Percentiles rank a stretch among this genome's conserved stretches.
Evolutionary conservation across 2,888 invertebrate genomes (phyloP).

Genomic region (Germaria angustata): DNA sequence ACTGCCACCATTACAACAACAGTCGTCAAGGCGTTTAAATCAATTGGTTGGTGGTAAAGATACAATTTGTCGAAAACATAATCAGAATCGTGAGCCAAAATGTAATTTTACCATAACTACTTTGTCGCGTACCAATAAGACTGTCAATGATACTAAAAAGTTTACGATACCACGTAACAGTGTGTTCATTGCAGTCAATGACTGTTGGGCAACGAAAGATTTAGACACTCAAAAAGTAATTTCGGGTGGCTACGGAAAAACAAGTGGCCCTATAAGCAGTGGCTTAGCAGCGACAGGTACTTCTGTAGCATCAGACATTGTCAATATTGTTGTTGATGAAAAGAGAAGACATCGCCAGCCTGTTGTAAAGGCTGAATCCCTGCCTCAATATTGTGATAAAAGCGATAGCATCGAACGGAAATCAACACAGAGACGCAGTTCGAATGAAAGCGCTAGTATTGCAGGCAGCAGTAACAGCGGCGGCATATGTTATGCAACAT

Average conservation of each 20-base stretch:
- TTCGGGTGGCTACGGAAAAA: conserved; percentile 47
- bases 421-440: conserved; percentile 61
- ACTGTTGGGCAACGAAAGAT: conserved; percentile 81
- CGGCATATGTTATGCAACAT: conserved; percentile 62
- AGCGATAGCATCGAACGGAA: conserved; percentile 69
- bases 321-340: conserved; percentile 41
- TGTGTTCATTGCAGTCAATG: conserved; percentile 84
- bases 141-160: conserved; percentile 66
- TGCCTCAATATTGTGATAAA: conserved; percentile 66
- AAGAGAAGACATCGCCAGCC: conserved; percentile 50
- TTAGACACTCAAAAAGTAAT: conserved; percentile 55
- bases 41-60: conserved; percentile 63
- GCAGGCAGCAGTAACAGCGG: conserved; percentile 42
- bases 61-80: conserved; percentile 63
- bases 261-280: conserved; percentile 35
- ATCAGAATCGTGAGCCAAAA: conserved; percentile 62
- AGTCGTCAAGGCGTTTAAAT: conserved; percentile 63
- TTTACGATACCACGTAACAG: conserved; percentile 80
- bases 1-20: conserved; percentile 60
- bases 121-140: conserved; percentile 73
- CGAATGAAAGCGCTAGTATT: conserved; percentile 59
- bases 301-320: conserved; percentile 48
- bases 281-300: conserved; percentile 45
- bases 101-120: conserved; percentile 80
- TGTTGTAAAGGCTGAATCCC: conserved; percentile 64